Base-by-base conservation (phyloP, 2,888 invertebrate species). In the Caradrina clavipalpis region DNA sequence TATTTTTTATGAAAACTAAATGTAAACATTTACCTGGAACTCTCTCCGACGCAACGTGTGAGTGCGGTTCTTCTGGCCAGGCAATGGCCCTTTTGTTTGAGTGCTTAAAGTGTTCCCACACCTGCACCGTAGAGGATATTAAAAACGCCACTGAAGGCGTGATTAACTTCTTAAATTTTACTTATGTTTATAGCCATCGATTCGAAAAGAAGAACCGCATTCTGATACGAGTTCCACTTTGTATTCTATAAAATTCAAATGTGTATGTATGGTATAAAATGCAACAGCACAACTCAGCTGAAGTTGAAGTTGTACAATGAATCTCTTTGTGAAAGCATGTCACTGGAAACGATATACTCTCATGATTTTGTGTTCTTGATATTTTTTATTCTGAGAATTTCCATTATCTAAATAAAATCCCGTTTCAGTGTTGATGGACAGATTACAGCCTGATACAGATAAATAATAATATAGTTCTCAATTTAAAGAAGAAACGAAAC, bases 281-380 rank as follows among this genome's bases (percentile, higher is more conserved):
- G 17, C 15, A 35, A 22, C 42, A 10, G 42, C 1, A 4, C 8
- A 10, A 15, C 8, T 39, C 31, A 42, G 13, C 47, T 26, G 2
- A 26, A 26, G 4, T 26, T 26, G 2, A 26, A 60, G 22, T 61
- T 61, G 21, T 11, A 55, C 49, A 50, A 45, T 62, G 13, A 70
- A 22, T 21, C 5, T 6, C 1, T 21, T 22, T n/a, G 10, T 2
- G 7, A 42, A 49, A 56, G 5, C 17, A 5, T 49, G 19, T 15
- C 56, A 26, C 8, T 8, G 21, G 4, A 54, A 35, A 35, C 13
- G 50, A 49, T 19, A 35, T 8, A 8, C 35, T 8, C 8, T 35
- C 35, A 35, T 35, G 35, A 35, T 35, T 35, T 35, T 35, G 8
- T 35, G 8, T 35, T 35, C 35, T 35, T 8, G 8, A 35, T 35